These are phyloP conservation scores for Rhincodon typus DNA, from an alignment of 2,797 vertebrate species.

Conservation along the genomic window DNA sequence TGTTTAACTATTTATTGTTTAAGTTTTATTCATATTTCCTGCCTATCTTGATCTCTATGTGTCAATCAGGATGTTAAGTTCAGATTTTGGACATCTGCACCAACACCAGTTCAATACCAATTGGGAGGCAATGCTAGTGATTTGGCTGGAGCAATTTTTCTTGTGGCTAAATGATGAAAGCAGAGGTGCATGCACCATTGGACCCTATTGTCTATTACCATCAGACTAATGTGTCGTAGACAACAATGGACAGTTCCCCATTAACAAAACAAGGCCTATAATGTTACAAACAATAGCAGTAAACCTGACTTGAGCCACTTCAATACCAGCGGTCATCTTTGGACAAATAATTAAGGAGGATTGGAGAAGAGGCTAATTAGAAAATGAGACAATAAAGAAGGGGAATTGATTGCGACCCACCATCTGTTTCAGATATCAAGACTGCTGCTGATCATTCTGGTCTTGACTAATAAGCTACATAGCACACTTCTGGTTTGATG, in stretches of 20 bases:
- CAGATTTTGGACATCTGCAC: not conserved
- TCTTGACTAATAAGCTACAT: too few species aligned
- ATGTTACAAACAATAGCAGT: not conserved
- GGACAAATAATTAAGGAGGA: not conserved
- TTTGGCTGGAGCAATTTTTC: not conserved
- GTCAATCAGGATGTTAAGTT: not conserved
- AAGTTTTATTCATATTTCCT: not conserved
- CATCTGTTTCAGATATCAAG: not conserved
- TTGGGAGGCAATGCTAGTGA: not conserved
- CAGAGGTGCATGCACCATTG: not conserved
- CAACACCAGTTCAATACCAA: not conserved
- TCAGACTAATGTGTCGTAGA: not conserved
- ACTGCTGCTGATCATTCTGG: not conserved
- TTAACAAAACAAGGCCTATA: too few species aligned
- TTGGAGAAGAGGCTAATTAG: not conserved
- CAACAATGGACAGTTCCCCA: not conserved
- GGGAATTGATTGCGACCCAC: not conserved
- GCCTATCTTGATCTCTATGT: not conserved
- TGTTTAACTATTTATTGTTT: not conserved
- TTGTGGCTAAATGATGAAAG: not conserved
- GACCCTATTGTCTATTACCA: not conserved
- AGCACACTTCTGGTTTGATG: not conserved
- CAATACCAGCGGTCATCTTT: not conserved
- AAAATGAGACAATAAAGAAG: not conserved
- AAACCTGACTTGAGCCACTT: not conserved